Percentiles rank a stretch among this genome's conserved stretches.
These are phyloP conservation scores for Mycalesis mineus DNA, from an alignment of 2,888 invertebrate genomes.

Conservation along the genomic window DNA sequence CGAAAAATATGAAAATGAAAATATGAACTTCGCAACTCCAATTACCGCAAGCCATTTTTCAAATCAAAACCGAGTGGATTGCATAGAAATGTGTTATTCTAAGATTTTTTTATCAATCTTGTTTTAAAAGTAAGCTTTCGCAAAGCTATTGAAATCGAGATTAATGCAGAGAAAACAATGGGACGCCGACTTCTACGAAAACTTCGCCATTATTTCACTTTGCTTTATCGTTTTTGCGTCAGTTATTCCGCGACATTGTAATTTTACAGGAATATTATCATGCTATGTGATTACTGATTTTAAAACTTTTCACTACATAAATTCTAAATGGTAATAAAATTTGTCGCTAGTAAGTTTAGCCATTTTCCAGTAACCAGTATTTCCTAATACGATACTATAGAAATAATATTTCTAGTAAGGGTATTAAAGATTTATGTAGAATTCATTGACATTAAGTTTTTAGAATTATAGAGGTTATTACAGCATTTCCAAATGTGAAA, in stretches of 20 bases:
- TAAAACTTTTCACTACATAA: too few species aligned
- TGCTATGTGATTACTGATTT: too few species aligned
- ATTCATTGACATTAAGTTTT: too few species aligned
- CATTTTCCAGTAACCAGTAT: too few species aligned
- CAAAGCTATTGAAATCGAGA: slow-evolving; percentile 8
- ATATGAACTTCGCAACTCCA: neutral
- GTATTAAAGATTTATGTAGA: too few species aligned
- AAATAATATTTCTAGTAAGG: too few species aligned
- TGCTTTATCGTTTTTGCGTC: neutral
- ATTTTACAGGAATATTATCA: too few species aligned
- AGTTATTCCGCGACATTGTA: neutral
- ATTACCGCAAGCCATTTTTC: neutral
- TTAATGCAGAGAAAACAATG: slow-evolving; percentile 15
- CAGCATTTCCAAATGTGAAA: too few species aligned
- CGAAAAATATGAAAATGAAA: neutral
- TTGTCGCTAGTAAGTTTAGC: too few species aligned
- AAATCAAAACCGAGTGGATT: neutral
- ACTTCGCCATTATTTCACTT: slow-evolving; percentile 11
- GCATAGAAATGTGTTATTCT: slow-evolving; percentile 2
- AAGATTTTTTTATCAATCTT: slow-evolving; percentile 8
- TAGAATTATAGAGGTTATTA: too few species aligned
- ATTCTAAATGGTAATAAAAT: too few species aligned
- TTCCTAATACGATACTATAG: too few species aligned
- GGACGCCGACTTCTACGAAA: slow-evolving; percentile 2
- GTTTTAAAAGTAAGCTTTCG: slow-evolving; percentile 6